phyloP scores from a whole-genome alignment of 2,888 invertebrate species.

The Troilus luridus region DNA sequence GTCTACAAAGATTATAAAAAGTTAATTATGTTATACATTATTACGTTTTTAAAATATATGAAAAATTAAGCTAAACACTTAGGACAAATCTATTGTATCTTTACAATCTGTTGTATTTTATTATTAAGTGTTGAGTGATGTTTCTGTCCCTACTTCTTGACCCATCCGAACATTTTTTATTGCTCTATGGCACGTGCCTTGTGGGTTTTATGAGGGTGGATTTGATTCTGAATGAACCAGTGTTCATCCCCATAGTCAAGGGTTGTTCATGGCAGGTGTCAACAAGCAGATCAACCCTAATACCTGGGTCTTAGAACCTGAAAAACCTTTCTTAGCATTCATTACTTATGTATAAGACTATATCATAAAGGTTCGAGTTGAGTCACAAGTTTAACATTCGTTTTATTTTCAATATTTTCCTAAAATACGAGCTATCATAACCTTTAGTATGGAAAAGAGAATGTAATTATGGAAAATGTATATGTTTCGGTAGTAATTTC shows the following conservation, averaged over 20 bases:
- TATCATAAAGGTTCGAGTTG: too few species aligned
- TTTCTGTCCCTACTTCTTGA: background rate
- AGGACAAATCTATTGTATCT: background rate
- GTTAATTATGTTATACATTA: too few species aligned
- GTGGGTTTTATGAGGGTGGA: slow-evolving; percentile 14
- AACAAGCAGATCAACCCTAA: background rate
- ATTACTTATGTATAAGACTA: too few species aligned
- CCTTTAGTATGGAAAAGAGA: too few species aligned
- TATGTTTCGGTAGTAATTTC: too few species aligned
- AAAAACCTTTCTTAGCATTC: too few species aligned
- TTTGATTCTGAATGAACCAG: background rate
- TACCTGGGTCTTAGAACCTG: background rate
- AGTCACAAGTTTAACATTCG: too few species aligned
- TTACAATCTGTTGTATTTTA: background rate
- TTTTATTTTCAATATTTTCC: too few species aligned
- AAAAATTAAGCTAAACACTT: background rate
- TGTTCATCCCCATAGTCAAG: background rate
- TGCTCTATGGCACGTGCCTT: background rate
- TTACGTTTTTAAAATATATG: too few species aligned
- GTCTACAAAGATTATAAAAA: too few species aligned
- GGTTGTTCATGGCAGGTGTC: background rate
- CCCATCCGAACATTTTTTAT: background rate
- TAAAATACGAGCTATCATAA: too few species aligned
- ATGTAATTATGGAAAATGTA: too few species aligned
- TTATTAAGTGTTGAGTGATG: background rate